Percentiles rank a stretch among this genome's conserved stretches.
These are phyloP conservation scores for Ascidia mentula DNA, from an alignment of 23 tunicate species.

Conservation along the genomic window DNA sequence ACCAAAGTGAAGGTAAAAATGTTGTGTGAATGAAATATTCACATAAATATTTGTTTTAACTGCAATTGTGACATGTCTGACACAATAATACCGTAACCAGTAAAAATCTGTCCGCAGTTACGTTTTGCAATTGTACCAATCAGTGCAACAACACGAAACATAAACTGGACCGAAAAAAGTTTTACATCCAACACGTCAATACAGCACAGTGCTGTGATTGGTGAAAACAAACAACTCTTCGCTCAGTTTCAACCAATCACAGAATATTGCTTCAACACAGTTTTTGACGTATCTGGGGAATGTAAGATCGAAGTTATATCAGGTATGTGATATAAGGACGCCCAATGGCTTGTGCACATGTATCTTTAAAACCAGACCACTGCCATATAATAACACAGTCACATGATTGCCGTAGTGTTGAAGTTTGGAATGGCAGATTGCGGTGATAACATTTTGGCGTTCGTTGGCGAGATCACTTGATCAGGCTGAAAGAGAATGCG, in stretches of 20 bases:
- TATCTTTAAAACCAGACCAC: no score
- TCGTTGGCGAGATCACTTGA: no score
- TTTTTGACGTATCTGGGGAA: background rate
- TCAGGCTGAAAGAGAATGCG: no score
- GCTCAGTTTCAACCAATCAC: conserved; percentile 4
- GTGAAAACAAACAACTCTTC: background rate
- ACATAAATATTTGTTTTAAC: background rate
- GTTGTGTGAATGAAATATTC: no score
- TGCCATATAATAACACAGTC: no score
- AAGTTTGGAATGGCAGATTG: no score
- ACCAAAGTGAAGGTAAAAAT: background rate
- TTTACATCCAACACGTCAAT: background rate
- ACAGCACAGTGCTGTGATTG: background rate
- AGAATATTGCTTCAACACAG: background rate
- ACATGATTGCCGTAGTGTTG: no score
- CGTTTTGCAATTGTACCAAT: background rate
- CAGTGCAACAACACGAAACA: background rate
- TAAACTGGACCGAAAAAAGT: background rate
- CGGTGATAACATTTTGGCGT: no score
- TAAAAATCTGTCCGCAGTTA: background rate
- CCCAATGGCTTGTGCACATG: no score
- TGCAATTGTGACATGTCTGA: no score
- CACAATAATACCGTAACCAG: no score
- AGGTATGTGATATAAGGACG: no score
- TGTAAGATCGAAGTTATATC: background rate